Evolutionary conservation across 2,888 invertebrate species (phyloP), one percentile per base, ranked within the genome.

Genomic region (Stenoptilia bipunctidactyla): DNA sequence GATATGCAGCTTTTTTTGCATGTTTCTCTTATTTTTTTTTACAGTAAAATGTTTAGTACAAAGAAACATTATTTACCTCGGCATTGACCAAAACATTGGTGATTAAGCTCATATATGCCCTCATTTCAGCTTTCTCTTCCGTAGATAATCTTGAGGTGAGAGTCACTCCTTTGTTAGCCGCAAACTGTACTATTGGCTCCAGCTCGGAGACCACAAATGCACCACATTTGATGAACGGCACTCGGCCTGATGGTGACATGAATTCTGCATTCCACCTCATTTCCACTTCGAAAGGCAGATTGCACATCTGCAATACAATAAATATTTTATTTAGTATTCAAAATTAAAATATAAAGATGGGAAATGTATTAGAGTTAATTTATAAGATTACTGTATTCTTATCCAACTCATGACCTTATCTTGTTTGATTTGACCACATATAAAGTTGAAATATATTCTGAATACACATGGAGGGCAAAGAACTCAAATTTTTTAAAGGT

Each of bases 231-330:
- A 98, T 90, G 58, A 98, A 96, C 0, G 98, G 98, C 1, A 98
- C 90, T 52, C 92, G 89, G 0, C 96, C 96, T 3, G 95, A 92
- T 0, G 98, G 98, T 0, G 98, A 97, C 94, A 98, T 98, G 62
- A 92, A 93, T 61, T 98, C 97, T 0, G 98, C 97, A 82, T 99
- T 99, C 55, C 91, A 89, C 47, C 92, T 86, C 55, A 92, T 90
- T 50, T 94, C 92, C 3, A 96, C 89, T 53, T 88, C 86, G 66
- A 92, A 97, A 0, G 92, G 89, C 0, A 98, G 85, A 40, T 90
- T 89, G 61, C 94, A 94, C 94, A 98, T 97, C 84, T 85, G 61
- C 1, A 30, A 30, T n/a, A 8, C 2, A n/a, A n/a, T 30, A 25
- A 25, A 25, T 6, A 6, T 6, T 25, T 25, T 25, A 25, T 25